A percentile compares a stretch with the other conserved stretches of the same genome.
These are phyloP conservation scores for Trypoxylon attenuatum DNA, from an alignment of 2,888 invertebrate species.

Conservation along the genomic window DNA sequence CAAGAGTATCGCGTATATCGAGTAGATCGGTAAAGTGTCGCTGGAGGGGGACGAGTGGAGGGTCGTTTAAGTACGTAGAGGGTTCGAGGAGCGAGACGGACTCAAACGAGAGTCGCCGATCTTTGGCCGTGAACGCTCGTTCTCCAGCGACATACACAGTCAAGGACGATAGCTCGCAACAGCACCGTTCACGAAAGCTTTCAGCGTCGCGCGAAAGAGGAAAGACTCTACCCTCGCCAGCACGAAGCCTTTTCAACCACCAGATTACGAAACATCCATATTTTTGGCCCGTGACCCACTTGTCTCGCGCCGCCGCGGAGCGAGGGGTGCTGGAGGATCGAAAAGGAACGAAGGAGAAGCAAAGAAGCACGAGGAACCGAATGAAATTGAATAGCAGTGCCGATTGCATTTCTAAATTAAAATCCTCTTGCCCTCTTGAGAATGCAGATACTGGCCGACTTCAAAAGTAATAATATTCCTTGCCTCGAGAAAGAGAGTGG, in stretches of 20 bases:
- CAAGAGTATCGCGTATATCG: too few relatives aligned
- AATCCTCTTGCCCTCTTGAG: too few relatives aligned
- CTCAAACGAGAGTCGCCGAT: conserved; percentile 36
- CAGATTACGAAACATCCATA: conserved; percentile 44
- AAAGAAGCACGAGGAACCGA: too few relatives aligned
- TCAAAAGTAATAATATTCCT: too few relatives aligned
- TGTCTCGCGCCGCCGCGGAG: conserved; percentile 1
- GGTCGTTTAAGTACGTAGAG: conserved; percentile 14
- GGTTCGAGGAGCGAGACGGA: conserved; percentile 23
- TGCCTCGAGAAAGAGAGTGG: too few relatives aligned
- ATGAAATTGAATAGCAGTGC: conserved; percentile 7
- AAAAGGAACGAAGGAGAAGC: background rate
- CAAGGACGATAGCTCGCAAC: conserved; percentile 46
- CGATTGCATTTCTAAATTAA: too few relatives aligned
- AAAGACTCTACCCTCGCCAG: conserved; percentile 7
- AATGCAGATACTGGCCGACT: too few relatives aligned
- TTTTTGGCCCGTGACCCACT: conserved; percentile 38
- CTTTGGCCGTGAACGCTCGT: conserved; percentile 52
- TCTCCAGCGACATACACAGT: too few relatives aligned
- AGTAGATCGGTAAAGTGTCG: too few relatives aligned
- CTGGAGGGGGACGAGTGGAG: conserved; percentile 1
- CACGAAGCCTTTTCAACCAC: conserved; percentile 41
- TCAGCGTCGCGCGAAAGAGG: conserved; percentile 12
- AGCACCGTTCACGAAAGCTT: conserved; percentile 26
- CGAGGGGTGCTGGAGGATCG: background rate